Base-by-base conservation (phyloP, 2,888 invertebrate genomes). In the Tinea semifulvella region DNA sequence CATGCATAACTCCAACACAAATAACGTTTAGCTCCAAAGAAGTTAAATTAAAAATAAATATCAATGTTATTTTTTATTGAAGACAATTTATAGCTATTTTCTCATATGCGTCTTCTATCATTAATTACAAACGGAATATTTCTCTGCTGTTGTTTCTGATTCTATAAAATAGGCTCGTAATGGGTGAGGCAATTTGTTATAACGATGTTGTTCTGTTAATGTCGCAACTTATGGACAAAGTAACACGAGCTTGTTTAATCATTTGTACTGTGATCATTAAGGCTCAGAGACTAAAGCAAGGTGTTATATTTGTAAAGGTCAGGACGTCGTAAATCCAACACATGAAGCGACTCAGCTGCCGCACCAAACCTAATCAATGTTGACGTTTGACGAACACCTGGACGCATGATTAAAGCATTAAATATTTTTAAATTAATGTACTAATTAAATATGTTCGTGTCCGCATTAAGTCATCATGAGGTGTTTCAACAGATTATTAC, bases 321-420 rank as follows among this genome's bases (percentile, higher is more conserved):
- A 65, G 69, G 75, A 75, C 63, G 62, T 70, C 72, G 68, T 76
- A 74, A 77, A 76, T 68, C 63, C 56, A 47, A 56, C 52, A 57
- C 51, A 60, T 58, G 56, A 22, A 22, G 5, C 5, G 5, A 22
- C 5, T 5, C 22, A 22, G 5, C 6, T 22, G n/a, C 28, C 11
- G 25, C 5, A 68, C 72, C 73, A 72, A 73, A 74, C 66, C 73
- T 73, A 73, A 76, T 74, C 70, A 72, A 64, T 67, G 70, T 74
- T 73, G 74, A 76, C 74, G 73, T 70, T 73, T 74, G 76, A 77
- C 62, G 72, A 73, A 72, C 76, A 74, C 69, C 77, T 74, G 72
- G 72, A 60, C 61, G 56, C 57, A 56, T 14, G 59, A 57, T 55
- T 54, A 55, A 52, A 55, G 60, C 68, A 67, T 71, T 67, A 70